Percentiles rank a stretch among this genome's conserved stretches.
Evolutionary conservation across 1,140 invertebrate genomes (phyloP).

Genomic region (Drosophila takahashii): DNA sequence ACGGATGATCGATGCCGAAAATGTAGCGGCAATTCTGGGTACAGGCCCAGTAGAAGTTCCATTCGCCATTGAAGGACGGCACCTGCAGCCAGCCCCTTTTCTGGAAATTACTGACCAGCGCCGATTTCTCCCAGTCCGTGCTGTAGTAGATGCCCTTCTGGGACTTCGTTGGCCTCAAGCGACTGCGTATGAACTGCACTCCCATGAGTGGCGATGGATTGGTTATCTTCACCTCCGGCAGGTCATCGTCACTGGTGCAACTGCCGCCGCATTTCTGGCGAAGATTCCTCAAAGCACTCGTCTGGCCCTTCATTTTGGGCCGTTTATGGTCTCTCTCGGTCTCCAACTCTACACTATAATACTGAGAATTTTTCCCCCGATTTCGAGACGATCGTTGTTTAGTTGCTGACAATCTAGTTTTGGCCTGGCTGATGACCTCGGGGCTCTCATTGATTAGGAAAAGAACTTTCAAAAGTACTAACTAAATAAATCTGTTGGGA

Average conservation of each 20-base stretch:
- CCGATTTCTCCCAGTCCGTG: constrained; percentile 59
- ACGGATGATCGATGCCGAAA: constrained; percentile 70
- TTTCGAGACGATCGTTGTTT: not conserved
- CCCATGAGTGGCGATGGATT: not conserved
- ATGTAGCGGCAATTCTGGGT: constrained; percentile 70
- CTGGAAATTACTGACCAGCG: constrained; percentile 54
- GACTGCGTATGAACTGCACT: constrained; percentile 9
- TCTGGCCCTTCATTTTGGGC: constrained; percentile 13
- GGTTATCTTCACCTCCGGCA: not conserved
- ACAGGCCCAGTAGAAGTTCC: constrained; percentile 73
- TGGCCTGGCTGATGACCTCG: constrained; percentile 5
- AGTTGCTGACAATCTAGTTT: constrained; percentile 9
- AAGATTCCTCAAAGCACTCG: constrained; percentile 5
- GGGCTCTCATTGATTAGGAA: not conserved
- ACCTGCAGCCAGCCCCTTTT: constrained; percentile 66
- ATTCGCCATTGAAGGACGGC: constrained; percentile 53
- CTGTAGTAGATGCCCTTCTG: constrained; percentile 46
- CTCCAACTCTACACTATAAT: not conserved
- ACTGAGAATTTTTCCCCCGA: constrained; percentile 36
- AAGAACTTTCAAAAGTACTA: too few species aligned
- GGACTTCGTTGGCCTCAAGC: not conserved
- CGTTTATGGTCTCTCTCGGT: not conserved
- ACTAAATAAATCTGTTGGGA: too few species aligned
- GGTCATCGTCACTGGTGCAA: constrained; percentile 9
- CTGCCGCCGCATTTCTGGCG: constrained; percentile 2